Percentiles rank a stretch among this genome's conserved stretches.
Evolutionary conservation across 1,140 invertebrate species (phyloP).

Genomic region (Leptinotarsa undecemlineata): DNA sequence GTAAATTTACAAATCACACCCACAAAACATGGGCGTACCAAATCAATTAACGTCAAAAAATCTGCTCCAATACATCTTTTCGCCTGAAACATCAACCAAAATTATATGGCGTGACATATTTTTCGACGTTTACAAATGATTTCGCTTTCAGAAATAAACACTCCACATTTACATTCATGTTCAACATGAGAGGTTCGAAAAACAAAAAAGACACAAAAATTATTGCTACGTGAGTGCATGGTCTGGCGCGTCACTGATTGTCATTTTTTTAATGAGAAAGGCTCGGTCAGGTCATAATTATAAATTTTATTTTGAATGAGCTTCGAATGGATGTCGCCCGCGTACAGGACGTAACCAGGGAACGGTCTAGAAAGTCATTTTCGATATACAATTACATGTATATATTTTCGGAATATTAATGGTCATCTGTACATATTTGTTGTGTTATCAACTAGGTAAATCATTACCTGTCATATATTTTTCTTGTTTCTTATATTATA

Average conservation of each 20-base stretch:
- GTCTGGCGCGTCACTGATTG: constrained; percentile 12
- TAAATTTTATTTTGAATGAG: constrained; percentile 5
- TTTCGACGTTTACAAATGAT: constrained; percentile 19
- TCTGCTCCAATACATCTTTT: background rate
- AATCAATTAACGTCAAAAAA: constrained; percentile 14
- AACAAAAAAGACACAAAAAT: constrained; percentile 10
- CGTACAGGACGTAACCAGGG: background rate
- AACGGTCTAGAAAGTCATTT: background rate
- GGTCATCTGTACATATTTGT: too few species aligned
- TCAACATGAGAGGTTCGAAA: constrained; percentile 7
- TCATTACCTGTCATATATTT: too few species aligned
- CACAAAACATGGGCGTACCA: background rate
- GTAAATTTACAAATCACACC: too few species aligned
- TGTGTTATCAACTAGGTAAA: too few species aligned
- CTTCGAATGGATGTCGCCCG: background rate
- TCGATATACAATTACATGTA: too few species aligned
- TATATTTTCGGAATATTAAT: too few species aligned
- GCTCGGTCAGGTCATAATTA: constrained; percentile 18
- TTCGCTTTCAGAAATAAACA: constrained; percentile 20
- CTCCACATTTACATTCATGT: constrained; percentile 22
- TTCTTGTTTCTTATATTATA: too few species aligned
- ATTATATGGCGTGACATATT: constrained; percentile 14
- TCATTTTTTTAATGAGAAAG: constrained; percentile 20
- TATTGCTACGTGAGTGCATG: constrained; percentile 4
- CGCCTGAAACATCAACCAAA: background rate